Evolutionary conservation across 2,888 invertebrate species (phyloP).

Genomic region (Cantharis lateralis): DNA sequence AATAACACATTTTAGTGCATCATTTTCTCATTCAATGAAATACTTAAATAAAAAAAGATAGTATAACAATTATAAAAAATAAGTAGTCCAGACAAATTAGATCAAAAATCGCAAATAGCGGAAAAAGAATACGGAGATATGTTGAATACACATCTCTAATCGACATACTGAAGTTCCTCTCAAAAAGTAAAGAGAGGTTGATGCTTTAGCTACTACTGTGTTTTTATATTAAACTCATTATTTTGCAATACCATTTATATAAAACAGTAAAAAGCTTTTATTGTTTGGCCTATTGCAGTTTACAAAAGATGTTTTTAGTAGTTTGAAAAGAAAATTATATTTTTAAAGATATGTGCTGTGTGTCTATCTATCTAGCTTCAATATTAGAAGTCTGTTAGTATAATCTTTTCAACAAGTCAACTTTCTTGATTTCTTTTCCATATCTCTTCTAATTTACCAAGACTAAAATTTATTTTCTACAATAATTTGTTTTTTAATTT

Average conservation of each 20-base stretch:
- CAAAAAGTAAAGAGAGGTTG: neutral
- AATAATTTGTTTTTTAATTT: neutral
- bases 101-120: neutral
- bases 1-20: neutral
- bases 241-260: too few species aligned
- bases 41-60: neutral
- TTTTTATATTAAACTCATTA: too few species aligned
- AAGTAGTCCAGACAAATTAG: neutral
- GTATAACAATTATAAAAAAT: neutral
- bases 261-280: too few species aligned
- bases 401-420: neutral
- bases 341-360: neutral
- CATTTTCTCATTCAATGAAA: neutral
- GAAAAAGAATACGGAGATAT: neutral
- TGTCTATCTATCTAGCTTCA: neutral
- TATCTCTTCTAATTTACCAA: too few species aligned
- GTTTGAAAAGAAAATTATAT: neutral
- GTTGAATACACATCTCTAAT: neutral
- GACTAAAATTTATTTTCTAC: neutral
- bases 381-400: neutral
- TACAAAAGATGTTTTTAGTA: too few species aligned
- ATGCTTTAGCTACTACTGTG: neutral
- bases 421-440: neutral
- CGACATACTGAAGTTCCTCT: too few species aligned
- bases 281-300: too few species aligned